A percentile compares a stretch with the other conserved stretches of the same genome.
phyloP scores from a whole-genome alignment of 2,888 invertebrate genomes.

The Hypena proboscidalis region DNA sequence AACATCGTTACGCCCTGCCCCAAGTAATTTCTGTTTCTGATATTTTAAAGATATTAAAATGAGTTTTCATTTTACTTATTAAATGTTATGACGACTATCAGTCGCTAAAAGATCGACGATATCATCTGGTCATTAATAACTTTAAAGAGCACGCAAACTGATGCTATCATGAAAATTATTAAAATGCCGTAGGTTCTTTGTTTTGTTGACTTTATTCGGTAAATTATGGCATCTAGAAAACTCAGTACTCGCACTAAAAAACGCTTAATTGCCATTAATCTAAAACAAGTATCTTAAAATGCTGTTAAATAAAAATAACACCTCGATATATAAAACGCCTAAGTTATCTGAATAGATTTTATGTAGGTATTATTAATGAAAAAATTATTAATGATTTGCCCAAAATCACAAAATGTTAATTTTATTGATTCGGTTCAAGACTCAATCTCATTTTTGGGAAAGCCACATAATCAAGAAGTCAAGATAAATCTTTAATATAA shows the following conservation, averaged over 20 bases:
- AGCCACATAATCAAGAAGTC: conserved; percentile 21
- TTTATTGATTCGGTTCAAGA: conserved; percentile 2
- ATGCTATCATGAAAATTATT: conserved; percentile 2
- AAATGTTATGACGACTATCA: conserved; percentile 46
- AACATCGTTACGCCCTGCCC: conserved; percentile 56
- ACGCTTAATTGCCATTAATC: too few species aligned
- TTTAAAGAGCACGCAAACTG: conserved; percentile 18
- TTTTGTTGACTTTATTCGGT: too few species aligned
- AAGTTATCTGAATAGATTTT: too few species aligned
- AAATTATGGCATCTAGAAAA: too few species aligned
- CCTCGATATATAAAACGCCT: too few species aligned
- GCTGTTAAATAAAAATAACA: too few species aligned
- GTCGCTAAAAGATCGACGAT: conserved; percentile 33
- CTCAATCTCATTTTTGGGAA: conserved; percentile 8
- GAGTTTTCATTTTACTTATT: conserved; percentile 52
- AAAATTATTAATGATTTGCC: too few species aligned
- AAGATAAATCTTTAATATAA: conserved; percentile 35
- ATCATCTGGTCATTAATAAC: conserved; percentile 26
- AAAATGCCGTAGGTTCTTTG: neutral
- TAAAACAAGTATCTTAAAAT: too few species aligned
- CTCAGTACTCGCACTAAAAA: too few species aligned
- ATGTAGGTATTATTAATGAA: too few species aligned
- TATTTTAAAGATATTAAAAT: conserved; percentile 64
- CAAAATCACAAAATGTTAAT: too few species aligned
- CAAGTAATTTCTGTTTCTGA: conserved; percentile 57